Conservation (phyloP, 2,113 vertebrate genomes). For the Dascyllus trimaculatus region DNA sequence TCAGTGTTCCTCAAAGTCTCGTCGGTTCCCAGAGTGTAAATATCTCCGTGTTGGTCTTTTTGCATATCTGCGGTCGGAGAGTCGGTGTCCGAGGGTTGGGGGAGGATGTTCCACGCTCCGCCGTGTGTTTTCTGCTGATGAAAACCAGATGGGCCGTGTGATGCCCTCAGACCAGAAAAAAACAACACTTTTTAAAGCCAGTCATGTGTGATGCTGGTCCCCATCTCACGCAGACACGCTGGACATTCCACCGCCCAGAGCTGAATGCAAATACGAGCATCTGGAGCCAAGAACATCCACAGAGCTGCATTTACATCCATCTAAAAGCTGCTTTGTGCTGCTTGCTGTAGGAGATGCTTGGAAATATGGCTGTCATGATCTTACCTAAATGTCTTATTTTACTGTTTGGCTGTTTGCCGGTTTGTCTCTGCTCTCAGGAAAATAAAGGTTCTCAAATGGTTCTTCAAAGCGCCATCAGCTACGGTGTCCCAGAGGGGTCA, state of each 20-base stretch:
- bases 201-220: neutral
- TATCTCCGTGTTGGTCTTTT: slow-evolving; percentile 9
- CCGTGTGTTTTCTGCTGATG: slow-evolving; percentile 54
- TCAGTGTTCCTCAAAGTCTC: too few relatives aligned
- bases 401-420: too few relatives aligned
- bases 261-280: slow-evolving; percentile 20
- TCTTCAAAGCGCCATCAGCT: too few relatives aligned
- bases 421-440: too few relatives aligned
- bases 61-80: slow-evolving; percentile 45
- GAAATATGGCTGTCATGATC: too few relatives aligned
- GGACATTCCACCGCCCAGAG: neutral
- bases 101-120: slow-evolving; percentile 50
- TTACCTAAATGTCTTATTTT: too few relatives aligned
- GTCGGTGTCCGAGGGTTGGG: slow-evolving; percentile 51
- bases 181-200: neutral
- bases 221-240: too few relatives aligned
- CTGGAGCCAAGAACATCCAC: neutral
- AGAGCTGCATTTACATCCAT: neutral
- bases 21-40: neutral
- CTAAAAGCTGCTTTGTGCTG: too few relatives aligned
- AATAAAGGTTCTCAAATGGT: too few relatives aligned
- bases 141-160: slow-evolving; percentile 63
- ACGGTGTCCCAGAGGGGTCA: too few relatives aligned
- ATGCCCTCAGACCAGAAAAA: slow-evolving; percentile 3
- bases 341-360: too few relatives aligned